These are phyloP conservation scores for Eupsilia transversa DNA, from an alignment of 2,888 invertebrate genomes.

Conservation along the genomic window DNA sequence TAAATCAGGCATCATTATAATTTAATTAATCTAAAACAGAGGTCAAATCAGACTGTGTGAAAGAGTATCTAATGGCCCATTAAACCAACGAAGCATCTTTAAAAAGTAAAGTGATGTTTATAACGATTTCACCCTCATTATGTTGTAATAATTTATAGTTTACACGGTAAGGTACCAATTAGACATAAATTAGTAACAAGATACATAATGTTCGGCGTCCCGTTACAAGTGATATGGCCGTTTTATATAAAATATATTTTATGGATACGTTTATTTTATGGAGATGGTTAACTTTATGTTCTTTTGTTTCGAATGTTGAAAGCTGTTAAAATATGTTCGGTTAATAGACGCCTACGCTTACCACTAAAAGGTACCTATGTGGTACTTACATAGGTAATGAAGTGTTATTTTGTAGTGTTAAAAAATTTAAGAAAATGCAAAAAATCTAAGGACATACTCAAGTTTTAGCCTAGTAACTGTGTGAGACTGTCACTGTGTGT, in stretches of 20 bases:
- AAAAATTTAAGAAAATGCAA: too few species aligned
- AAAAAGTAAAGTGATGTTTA: conserved; percentile 71
- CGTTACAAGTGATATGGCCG: conserved; percentile 45
- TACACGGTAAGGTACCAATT: conserved; percentile 75
- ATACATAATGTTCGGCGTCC: conserved; percentile 70
- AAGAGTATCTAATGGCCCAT: conserved; percentile 74
- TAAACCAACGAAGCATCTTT: conserved; percentile 72
- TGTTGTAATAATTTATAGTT: conserved; percentile 77
- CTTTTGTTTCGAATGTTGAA: conserved; percentile 61
- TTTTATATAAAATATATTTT: conserved; percentile 72
- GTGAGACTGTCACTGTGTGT: too few species aligned
- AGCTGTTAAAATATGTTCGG: conserved; percentile 37
- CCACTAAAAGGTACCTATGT: too few species aligned
- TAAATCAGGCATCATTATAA: conserved; percentile 59
- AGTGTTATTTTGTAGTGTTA: too few species aligned
- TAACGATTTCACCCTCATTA: conserved; percentile 79
- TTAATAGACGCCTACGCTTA: conserved; percentile 4
- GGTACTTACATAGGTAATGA: too few species aligned
- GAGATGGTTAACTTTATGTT: conserved; percentile 49
- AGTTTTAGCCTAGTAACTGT: too few species aligned
- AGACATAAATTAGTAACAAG: conserved; percentile 81
- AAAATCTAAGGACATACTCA: too few species aligned
- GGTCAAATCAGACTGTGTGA: conserved; percentile 70
- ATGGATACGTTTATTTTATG: conserved; percentile 72
- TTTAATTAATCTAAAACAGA: conserved; percentile 62